phyloP scores from a whole-genome alignment of 2,113 vertebrate genomes.

The Loxodonta africana region DNA sequence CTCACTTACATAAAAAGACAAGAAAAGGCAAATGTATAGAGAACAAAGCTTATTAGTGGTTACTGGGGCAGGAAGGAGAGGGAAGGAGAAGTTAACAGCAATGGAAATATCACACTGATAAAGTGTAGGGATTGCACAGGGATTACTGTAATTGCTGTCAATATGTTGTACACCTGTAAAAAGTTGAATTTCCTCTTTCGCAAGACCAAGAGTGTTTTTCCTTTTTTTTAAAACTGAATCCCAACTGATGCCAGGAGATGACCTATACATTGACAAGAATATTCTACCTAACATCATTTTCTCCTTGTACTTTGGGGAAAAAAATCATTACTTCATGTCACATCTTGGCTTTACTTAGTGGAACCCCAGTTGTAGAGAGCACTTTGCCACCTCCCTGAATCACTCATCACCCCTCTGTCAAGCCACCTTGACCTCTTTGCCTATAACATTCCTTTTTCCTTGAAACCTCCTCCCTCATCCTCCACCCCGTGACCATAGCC shows the following conservation, averaged over 20 bases:
- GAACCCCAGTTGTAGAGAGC: background rate
- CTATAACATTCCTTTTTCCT: background rate
- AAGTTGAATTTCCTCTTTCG: background rate
- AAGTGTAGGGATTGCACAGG: background rate
- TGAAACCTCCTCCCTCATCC: background rate
- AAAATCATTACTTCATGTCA: background rate
- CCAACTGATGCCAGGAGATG: background rate
- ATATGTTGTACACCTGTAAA: background rate
- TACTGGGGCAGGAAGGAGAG: background rate
- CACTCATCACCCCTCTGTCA: background rate
- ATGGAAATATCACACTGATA: background rate
- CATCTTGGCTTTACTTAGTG: background rate
- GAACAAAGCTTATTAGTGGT: background rate
- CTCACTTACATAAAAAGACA: background rate
- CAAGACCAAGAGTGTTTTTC: background rate
- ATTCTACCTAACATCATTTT: background rate
- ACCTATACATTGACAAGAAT: background rate
- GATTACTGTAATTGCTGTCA: background rate
- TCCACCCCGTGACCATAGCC: background rate
- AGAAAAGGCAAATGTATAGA: background rate
- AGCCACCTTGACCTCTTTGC: background rate
- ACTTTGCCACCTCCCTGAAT: background rate
- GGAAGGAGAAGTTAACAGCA: background rate
- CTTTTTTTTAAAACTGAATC: background rate
- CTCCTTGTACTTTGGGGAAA: background rate